Evolutionary conservation across 2,113 vertebrate genomes (phyloP), one percentile per base, ranked within the genome.

Genomic region (Colius striatus): DNA sequence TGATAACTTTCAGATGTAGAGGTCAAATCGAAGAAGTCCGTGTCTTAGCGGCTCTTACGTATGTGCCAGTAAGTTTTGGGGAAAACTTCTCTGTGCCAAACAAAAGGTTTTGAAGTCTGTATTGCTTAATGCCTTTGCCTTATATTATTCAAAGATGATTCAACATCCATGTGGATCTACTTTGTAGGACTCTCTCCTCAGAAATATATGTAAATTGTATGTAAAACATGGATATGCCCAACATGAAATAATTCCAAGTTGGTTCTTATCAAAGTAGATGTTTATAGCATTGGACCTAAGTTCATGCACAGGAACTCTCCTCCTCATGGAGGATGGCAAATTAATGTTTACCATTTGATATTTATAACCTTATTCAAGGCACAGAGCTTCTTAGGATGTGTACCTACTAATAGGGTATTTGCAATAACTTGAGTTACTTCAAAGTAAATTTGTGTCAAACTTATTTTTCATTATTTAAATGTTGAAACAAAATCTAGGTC

Each of bases 111-210:
- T 18, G 5, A 51, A 29, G 32, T n/a, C 34, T 84, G 9, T 10
- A 1, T 30, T 47, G 54, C 51, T 60, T 11, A 71, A n/a, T 1
- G 3, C 23, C n/a, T 81, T 78, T 25, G 4, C 27, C 21, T 61
- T 34, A 1, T 6, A 4, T 79, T 65, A 50, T 57, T 76, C 41
- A 54, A 54, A 87, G 32, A 13, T 54, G 8, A 26, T 11, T 65
- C 34, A 55, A 17, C 0, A 1, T 68, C 32, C 10, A 4, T 0
- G 4, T 72, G 16, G 36, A 27, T 8, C 47, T 47, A 3, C 43
- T 80, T 54, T 38, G 16, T 16, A 60, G 43, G 11, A 18, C 6
- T 65, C 15, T 81, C 20, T 22, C 36, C 45, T 70, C 34, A 36
- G 48, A 74, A 88, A 5, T 1, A 13, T 10, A 6, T 51, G 53